Evolutionary conservation across 1,140 invertebrate genomes (phyloP).

Genomic region (Periplaneta americana): DNA sequence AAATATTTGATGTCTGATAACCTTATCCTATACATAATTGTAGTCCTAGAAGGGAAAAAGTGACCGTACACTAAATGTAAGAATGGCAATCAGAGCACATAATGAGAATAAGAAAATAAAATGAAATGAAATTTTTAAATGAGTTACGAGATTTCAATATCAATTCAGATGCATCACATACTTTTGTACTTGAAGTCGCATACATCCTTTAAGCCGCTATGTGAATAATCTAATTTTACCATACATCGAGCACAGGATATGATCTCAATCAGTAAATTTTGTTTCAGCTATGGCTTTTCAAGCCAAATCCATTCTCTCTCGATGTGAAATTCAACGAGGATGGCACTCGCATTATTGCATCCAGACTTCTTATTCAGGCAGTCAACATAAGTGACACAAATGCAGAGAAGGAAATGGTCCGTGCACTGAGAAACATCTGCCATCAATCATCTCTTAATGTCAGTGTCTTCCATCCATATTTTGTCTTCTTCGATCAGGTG

Average conservation of each 20-base stretch:
- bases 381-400: conserved; percentile 85
- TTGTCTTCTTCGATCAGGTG: conserved; percentile 91
- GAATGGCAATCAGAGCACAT: too few species aligned
- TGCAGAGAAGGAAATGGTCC: conserved; percentile 87
- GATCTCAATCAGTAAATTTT: conserved; percentile 13
- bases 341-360: conserved; percentile 68
- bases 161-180: too few species aligned
- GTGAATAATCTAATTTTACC: too few species aligned
- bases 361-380: conserved; percentile 82
- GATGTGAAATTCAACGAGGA: conserved; percentile 82
- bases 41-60: too few species aligned
- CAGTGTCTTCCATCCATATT: conserved; percentile 91
- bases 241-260: background rate
- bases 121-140: too few species aligned
- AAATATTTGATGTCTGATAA: too few species aligned
- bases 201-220: too few species aligned
- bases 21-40: too few species aligned
- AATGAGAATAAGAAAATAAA: too few species aligned
- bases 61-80: too few species aligned
- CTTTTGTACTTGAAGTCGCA: too few species aligned
- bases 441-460: conserved; percentile 72
- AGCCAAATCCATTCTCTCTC: conserved; percentile 65
- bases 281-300: conserved; percentile 63
- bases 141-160: too few species aligned
- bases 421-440: conserved; percentile 71